These are phyloP conservation scores for Scrobipalpa costella DNA, from an alignment of 2,888 invertebrate species.

Conservation along the genomic window DNA sequence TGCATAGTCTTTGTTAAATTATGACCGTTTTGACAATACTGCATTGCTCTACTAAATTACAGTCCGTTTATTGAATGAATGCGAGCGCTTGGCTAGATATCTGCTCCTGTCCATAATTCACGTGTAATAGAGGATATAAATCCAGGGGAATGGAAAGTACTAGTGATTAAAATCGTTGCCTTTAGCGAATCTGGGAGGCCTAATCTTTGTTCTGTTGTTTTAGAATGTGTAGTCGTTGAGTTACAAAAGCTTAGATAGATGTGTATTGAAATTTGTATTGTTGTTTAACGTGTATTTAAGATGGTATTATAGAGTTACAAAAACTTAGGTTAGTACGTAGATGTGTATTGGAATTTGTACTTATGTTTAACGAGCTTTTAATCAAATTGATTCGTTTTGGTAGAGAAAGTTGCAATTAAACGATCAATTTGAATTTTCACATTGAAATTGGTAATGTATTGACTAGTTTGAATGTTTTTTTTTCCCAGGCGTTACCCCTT, in stretches of 20 bases:
- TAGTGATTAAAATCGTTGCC: constrained; percentile 20
- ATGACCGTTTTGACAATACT: constrained; percentile 23
- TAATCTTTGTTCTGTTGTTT: constrained; percentile 14
- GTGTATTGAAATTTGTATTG: no score
- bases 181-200: constrained; percentile 7
- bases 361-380: no score
- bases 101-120: constrained; percentile 22
- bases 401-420: no score
- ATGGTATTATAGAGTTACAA: no score
- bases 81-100: constrained; percentile 21
- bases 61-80: constrained; percentile 25
- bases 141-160: constrained; percentile 16
- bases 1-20: constrained; percentile 22
- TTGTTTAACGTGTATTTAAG: no score
- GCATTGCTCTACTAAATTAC: constrained; percentile 24
- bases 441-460: no score
- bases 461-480: no score
- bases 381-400: no score
- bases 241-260: not conserved
- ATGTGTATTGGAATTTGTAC: no score
- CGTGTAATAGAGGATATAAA: constrained; percentile 20
- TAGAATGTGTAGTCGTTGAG: not conserved
- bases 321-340: not conserved
- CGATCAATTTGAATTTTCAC: no score
- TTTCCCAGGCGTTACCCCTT: no score